Evolutionary conservation across 37 sponge, comb jelly and placozoan species (phyloP), one percentile per base, ranked within the genome.

Genomic region (Dysidea cf. avara): DNA sequence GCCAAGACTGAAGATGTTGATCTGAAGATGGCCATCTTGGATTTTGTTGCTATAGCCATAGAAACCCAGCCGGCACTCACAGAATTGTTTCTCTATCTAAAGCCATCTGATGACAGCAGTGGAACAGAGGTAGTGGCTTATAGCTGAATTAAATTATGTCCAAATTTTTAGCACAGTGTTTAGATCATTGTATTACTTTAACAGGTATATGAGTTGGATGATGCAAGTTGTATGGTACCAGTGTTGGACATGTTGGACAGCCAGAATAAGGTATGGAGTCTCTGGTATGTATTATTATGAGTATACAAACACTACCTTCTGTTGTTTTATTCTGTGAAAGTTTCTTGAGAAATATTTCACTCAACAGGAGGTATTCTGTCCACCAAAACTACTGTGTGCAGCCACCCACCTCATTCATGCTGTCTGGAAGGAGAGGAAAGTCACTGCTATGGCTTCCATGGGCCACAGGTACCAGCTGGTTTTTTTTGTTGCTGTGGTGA

Each of bases 61-160:
- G 43, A 39, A 26, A 80, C 84, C 3, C 92, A 91, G 75, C 92
- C 92, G 1, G 89, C 83, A 14, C 70, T 91, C 61, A 67, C 68
- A 49, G 92, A 91, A 53, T 71, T 91, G 52, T 86, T 91, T 39
- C 83, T 91, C 40, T 62, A 26, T 13, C 43, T 87, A 32, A 61
- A 28, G 69, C 36, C 74, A 0, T 56, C 21, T 6, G 40, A 53
- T 33, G 67, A 28, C 48, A 21, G 52, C 49, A 50, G 71, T 53
- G 7, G 33, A 21, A 36, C 64, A 63, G 64, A 47, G 64, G 34
- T 12, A 43, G 74, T 50, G 32, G 14, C 25, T 7, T 7, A 34
- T 9, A n/a, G 28, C 49, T 1, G 6, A n/a, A n/a, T n/a, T n/a
- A n/a, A n/a, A 13, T 35, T 40, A 9, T 28, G 32, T 20, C 21